Evolutionary conservation across 2,888 invertebrate species (phyloP).

Genomic region (Aporophyla nigra): DNA sequence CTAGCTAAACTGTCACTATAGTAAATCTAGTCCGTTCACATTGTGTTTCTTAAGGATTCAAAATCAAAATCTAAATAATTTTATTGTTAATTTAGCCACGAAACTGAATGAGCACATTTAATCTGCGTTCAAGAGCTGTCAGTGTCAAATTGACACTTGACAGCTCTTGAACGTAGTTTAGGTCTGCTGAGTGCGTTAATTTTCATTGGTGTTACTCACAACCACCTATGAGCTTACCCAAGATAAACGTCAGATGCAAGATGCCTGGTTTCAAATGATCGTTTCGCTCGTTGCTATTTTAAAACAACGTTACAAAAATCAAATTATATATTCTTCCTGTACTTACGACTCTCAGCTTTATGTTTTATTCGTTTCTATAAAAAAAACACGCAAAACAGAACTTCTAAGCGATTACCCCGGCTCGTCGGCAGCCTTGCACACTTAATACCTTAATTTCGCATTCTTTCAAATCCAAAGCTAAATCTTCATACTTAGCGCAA

Average conservation of each 20-base stretch:
- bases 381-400: conserved; percentile 25
- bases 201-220: too few species aligned
- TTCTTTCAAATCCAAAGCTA: conserved; percentile 71
- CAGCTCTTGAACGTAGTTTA: too few species aligned
- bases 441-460: conserved; percentile 65
- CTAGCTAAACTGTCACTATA: background rate
- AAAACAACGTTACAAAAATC: background rate
- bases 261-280: too few species aligned
- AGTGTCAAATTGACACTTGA: too few species aligned
- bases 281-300: too few species aligned
- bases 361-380: conserved; percentile 7
- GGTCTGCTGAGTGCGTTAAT: too few species aligned
- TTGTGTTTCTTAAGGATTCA: background rate
- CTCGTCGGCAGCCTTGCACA: conserved; percentile 23
- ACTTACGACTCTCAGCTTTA: background rate
- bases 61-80: too few species aligned
- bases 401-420: conserved; percentile 22
- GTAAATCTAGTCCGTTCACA: background rate
- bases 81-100: too few species aligned
- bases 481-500: conserved; percentile 72
- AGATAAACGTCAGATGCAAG: too few species aligned
- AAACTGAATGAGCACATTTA: too few species aligned
- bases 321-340: background rate
- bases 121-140: too few species aligned
- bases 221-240: too few species aligned